These are phyloP conservation scores for Petrosia ficiformis DNA, from an alignment of 37 sponge, comb jelly and placozoan genomes.

Conservation along the genomic window DNA sequence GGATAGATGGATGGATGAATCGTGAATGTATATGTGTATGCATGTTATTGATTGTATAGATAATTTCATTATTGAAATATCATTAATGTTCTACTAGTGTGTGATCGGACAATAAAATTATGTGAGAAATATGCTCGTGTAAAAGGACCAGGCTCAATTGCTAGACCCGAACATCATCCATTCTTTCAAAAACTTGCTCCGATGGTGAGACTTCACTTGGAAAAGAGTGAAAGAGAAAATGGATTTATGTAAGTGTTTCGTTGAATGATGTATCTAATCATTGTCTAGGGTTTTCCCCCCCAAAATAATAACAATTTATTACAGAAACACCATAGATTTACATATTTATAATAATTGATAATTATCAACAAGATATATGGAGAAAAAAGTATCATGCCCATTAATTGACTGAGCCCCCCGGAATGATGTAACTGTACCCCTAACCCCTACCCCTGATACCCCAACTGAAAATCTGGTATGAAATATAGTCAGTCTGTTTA, in stretches of 20 bases:
- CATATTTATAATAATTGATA: too few relatives aligned
- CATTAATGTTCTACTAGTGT: constrained; percentile 54
- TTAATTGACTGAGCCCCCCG: too few relatives aligned
- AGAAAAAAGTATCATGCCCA: too few relatives aligned
- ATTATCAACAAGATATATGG: too few relatives aligned
- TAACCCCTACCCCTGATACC: too few relatives aligned
- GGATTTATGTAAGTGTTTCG: constrained; percentile 88
- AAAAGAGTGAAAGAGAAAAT: constrained; percentile 92
- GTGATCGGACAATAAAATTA: constrained; percentile 63
- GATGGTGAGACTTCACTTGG: constrained; percentile 74
- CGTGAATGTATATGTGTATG: constrained; percentile 27
- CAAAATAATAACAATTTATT: background rate
- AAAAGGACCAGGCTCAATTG: constrained; percentile 88
- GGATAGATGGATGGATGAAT: too few relatives aligned
- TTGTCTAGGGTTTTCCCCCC: too few relatives aligned
- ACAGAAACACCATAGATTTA: background rate
- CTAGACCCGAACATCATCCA: constrained; percentile 87
- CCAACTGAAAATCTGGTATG: too few relatives aligned
- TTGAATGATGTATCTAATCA: background rate
- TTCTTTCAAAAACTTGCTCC: constrained; percentile 97
- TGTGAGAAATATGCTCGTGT: constrained; percentile 84
- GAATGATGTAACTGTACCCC: too few relatives aligned
- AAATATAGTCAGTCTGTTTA: too few relatives aligned
- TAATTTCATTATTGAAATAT: too few relatives aligned
- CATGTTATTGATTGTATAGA: background rate